phyloP scores from a whole-genome alignment of 1,140 invertebrate genomes.

The Amphibalanus amphitrite region DNA sequence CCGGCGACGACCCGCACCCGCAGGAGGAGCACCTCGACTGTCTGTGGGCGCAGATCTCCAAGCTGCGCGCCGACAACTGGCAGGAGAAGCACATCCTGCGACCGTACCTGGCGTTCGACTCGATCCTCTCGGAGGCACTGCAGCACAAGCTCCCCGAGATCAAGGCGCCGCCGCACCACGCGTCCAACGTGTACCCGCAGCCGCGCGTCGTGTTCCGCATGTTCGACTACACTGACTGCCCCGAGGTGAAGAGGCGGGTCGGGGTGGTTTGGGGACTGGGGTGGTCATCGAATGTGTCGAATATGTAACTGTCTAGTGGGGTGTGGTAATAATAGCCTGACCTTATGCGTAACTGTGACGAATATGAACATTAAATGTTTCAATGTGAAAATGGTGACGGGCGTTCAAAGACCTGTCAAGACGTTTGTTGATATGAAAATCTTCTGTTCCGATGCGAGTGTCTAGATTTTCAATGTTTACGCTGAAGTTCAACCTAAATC shows the following conservation, averaged over 20 bases:
- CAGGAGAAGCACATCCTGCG: slow-evolving; percentile 88
- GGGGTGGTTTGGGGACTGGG: too few species aligned
- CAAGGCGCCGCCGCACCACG: slow-evolving; percentile 75
- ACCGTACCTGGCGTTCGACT: slow-evolving; percentile 90
- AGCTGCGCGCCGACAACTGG: slow-evolving; percentile 87
- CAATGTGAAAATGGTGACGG: too few species aligned
- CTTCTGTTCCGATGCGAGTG: too few species aligned
- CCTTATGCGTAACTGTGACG: too few species aligned
- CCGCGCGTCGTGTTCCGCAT: slow-evolving; percentile 74
- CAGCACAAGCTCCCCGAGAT: slow-evolving; percentile 86
- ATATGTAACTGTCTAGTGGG: too few species aligned
- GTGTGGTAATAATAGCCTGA: too few species aligned
- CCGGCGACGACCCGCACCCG: slow-evolving; percentile 72
- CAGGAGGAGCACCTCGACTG: slow-evolving; percentile 98
- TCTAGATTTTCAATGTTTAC: too few species aligned
- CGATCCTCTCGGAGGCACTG: slow-evolving; percentile 80
- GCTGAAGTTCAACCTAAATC: too few species aligned
- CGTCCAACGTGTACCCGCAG: slow-evolving; percentile 71
- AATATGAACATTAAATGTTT: too few species aligned
- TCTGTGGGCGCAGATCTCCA: slow-evolving; percentile 86
- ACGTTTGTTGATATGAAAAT: too few species aligned
- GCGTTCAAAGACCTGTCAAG: too few species aligned
- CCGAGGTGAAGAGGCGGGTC: slow-evolving; percentile 46
- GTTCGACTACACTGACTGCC: slow-evolving; percentile 98
- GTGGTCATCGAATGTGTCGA: too few species aligned